These are phyloP conservation scores for Agonopterix alstromeriana DNA, from an alignment of 2,888 invertebrate species.

Conservation along the genomic window DNA sequence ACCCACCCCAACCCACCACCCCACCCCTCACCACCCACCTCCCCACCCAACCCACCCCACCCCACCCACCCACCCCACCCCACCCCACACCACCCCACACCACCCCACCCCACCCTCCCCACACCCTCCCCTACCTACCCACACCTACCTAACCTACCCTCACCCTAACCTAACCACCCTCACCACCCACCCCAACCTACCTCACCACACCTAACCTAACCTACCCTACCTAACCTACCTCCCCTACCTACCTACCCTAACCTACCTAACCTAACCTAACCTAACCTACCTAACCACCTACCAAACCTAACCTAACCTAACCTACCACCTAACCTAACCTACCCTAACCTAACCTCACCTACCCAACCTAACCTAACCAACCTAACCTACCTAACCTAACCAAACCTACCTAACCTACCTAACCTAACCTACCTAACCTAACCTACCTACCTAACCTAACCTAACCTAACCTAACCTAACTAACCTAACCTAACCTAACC, in stretches of 20 bases:
- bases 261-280: constrained; percentile 9
- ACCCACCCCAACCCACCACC: constrained; percentile 18
- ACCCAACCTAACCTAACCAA: constrained; percentile 9
- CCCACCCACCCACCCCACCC: constrained; percentile 11
- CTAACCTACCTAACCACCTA: constrained; percentile 14
- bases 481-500: constrained; percentile 14
- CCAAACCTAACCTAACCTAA: constrained; percentile 15
- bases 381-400: constrained; percentile 9
- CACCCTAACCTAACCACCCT: constrained; percentile 11
- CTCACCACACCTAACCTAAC: constrained; percentile 3
- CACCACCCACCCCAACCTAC: constrained; percentile 7
- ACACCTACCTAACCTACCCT: constrained; percentile 9
- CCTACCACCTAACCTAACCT: constrained; percentile 8
- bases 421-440: constrained; percentile 16
- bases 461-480: constrained; percentile 16
- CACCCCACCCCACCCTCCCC: constrained; percentile 11
- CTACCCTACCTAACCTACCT: constrained; percentile 4
- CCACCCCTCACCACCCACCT: constrained; percentile 9
- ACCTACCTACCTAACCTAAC: constrained; percentile 16
- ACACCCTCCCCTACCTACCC: constrained; percentile 7
- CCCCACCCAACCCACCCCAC: constrained; percentile 11
- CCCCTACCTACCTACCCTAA: no score
- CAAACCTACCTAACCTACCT: constrained; percentile 14
- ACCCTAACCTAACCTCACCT: constrained; percentile 9
- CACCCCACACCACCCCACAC: constrained; percentile 9